Base-by-base conservation (phyloP, 2,113 vertebrate species). In the Dasyornis broadbenti region DNA sequence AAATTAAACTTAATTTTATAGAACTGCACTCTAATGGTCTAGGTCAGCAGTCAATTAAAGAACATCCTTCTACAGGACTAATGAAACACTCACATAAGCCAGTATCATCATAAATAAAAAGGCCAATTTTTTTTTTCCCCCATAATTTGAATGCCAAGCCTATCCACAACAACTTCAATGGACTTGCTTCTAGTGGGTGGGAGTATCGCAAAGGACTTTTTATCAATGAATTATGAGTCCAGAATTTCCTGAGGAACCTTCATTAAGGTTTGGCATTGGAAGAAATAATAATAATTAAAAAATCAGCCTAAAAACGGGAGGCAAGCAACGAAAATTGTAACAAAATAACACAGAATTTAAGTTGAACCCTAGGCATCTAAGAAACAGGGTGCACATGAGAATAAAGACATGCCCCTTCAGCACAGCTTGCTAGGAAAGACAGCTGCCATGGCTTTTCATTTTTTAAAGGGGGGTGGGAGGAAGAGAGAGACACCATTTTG, bases 1-100 rank as follows among this genome's bases (percentile, higher is more conserved):
- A 75, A 92, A 89, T 81, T 44, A 87, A 86, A 76, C 35, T 75
- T 88, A 50, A 83, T 89, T 92, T 89, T 81, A 78, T 39, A 82
- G 39, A 84, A 60, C 47, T 83, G 21, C 77, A 82, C 30, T 71
- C 27, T 16, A 81, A 27, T 28, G 11, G 39, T 35, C 56, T 56
- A 63, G 72, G 60, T 73, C 49, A 86, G 53, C 26, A 90, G 61
- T 44, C 82, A 83, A 35, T 53, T 85, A 80, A 93, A 92, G n/a
- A 82, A 42, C 33, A 92, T 18, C 13, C 8, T 68, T 86, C 37
- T 70, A 22, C 10, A 86, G 59, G 21, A 61, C 39, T 40, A 86
- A 77, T 11, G 15, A 16, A 88, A 45, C 22, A 81, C 26, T 69
- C 11, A 27, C 11, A 27, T 70, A 90, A 90, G 27, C 15, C 1